A percentile compares a stretch with the other conserved stretches of the same genome.
Evolutionary conservation across 2,113 vertebrate species (phyloP).

Genomic region (Anarhynchus alexandrinus): DNA sequence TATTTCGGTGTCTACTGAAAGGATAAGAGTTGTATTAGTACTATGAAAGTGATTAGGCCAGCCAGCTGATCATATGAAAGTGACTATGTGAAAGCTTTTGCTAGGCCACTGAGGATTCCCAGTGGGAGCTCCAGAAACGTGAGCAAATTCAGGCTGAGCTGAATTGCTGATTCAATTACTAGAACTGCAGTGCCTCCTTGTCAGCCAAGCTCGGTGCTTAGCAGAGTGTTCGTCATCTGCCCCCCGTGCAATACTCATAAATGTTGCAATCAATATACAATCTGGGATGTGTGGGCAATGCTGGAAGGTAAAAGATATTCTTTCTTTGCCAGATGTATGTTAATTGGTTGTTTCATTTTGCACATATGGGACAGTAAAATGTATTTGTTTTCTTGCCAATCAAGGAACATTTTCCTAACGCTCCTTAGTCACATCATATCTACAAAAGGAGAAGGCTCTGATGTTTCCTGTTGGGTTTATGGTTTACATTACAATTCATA

Average conservation of each 20-base stretch:
- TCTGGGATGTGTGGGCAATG: conserved; percentile 20
- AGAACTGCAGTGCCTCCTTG: background rate
- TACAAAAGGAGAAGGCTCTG: conserved; percentile 19
- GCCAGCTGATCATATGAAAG: background rate
- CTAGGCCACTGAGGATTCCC: background rate
- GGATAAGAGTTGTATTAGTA: background rate
- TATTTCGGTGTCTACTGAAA: background rate
- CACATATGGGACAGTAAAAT: conserved; percentile 4
- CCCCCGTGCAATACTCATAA: background rate
- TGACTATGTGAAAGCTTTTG: background rate
- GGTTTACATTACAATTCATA: conserved; percentile 44
- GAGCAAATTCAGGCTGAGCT: background rate
- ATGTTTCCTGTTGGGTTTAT: conserved; percentile 54
- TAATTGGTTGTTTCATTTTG: conserved; percentile 41
- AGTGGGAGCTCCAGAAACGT: background rate
- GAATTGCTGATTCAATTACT: background rate
- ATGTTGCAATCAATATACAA: background rate
- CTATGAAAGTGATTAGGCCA: background rate
- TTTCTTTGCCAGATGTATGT: background rate
- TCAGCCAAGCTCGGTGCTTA: background rate
- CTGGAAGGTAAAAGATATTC: conserved; percentile 17
- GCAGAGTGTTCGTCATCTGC: background rate
- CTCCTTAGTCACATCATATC: background rate
- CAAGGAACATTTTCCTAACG: background rate
- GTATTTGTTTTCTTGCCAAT: conserved; percentile 11